Conservation (phyloP, 2,888 invertebrate species). For the Hipparchia sbordonii region DNA sequence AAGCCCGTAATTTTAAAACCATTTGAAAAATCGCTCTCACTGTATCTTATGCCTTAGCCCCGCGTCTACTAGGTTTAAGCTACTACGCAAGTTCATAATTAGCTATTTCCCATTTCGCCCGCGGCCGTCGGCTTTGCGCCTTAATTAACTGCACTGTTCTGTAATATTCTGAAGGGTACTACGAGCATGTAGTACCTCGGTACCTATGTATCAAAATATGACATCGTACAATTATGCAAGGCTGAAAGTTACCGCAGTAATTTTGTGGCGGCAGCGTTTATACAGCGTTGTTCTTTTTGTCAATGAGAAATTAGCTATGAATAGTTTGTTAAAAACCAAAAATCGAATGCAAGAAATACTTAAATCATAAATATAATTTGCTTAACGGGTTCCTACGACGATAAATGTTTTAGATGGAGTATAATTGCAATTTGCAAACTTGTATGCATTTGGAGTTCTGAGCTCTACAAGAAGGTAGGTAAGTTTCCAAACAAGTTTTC, state of each 20-base stretch:
- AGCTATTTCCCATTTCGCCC: slow-evolving; percentile 79
- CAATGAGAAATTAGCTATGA: too few species aligned
- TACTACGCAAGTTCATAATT: slow-evolving; percentile 78
- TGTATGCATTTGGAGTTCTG: too few species aligned
- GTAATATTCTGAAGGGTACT: slow-evolving; percentile 41
- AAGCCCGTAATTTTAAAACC: too few species aligned
- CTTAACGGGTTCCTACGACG: too few species aligned
- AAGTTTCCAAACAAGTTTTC: too few species aligned
- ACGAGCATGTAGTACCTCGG: slow-evolving; percentile 17
- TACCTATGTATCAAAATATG: slow-evolving; percentile 32
- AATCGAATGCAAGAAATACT: too few species aligned
- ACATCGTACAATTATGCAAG: slow-evolving; percentile 15
- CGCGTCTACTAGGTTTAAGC: slow-evolving; percentile 59
- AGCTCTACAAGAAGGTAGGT: too few species aligned
- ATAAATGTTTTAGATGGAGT: too few species aligned
- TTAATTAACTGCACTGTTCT: slow-evolving; percentile 72
- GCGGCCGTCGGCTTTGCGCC: slow-evolving; percentile 65
- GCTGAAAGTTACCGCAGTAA: neutral
- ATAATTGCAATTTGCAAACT: too few species aligned
- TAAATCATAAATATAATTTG: too few species aligned
- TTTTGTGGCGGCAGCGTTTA: neutral
- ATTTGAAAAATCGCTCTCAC: slow-evolving; percentile 36
- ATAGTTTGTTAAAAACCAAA: too few species aligned
- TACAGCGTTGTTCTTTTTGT: neutral
- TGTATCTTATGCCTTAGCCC: slow-evolving; percentile 39